These are phyloP conservation scores for Acanthurus tractus DNA, from an alignment of 2,797 vertebrate genomes.

Conservation along the genomic window DNA sequence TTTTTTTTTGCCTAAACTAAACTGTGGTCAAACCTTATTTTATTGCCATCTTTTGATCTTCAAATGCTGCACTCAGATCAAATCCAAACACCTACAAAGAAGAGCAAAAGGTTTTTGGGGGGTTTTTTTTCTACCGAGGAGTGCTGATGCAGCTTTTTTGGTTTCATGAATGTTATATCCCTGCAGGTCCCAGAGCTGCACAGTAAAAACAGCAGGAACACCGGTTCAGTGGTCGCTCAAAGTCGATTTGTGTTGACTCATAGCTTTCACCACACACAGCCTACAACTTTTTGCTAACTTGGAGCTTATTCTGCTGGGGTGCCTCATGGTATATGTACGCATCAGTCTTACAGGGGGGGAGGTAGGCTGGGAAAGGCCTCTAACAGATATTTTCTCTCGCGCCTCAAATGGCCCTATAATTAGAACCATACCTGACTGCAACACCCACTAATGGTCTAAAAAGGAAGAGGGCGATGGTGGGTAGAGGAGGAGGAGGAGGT, in stretches of 20 bases:
- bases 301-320: conserved; percentile 38
- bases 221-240: conserved; percentile 51
- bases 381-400: conserved; percentile 43
- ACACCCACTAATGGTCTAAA: conserved; percentile 78
- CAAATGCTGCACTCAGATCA: conserved; percentile 21
- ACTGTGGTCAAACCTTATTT: not conserved
- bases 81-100: conserved; percentile 33
- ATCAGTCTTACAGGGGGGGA: conserved; percentile 31
- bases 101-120: conserved; percentile 21
- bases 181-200: conserved; percentile 66
- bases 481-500: conserved; percentile 39
- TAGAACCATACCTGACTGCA: conserved; percentile 80
- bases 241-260: conserved; percentile 68
- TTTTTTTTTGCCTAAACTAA: not conserved
- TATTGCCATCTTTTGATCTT: conserved; percentile 26
- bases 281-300: conserved; percentile 47
- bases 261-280: conserved; percentile 52
- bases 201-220: conserved; percentile 63
- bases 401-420: conserved; percentile 77
- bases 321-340: conserved; percentile 23
- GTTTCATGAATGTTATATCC: conserved; percentile 60
- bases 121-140: not conserved
- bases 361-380: conserved; percentile 43
- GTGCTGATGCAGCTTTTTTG: conserved; percentile 62
- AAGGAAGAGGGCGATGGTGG: conserved; percentile 62